Evolutionary conservation across 1,140 invertebrate species (phyloP), one percentile per base, ranked within the genome.

Genomic region (Megalonaias nervosa): DNA sequence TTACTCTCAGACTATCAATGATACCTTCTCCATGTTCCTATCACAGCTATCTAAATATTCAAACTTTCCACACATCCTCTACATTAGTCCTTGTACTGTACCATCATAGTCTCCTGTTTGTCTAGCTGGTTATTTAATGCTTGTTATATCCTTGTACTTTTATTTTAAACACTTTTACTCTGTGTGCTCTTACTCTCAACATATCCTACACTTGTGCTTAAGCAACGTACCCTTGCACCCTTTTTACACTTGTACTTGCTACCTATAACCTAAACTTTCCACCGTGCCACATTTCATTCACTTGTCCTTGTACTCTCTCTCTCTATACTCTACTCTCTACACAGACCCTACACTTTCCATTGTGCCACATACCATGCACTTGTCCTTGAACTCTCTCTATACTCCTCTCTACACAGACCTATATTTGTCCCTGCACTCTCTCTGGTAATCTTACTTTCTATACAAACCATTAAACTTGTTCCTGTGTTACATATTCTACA

Each of bases 391-490:
- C 26, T 31, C 26, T 31, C 26, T 31, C 26, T 31, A 31, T 31
- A 31, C 2, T 31, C 26, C 2, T 31, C 26, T 31, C 26, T 31
- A 21, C 19, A 15, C 14, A 26, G 1, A 19, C 21, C 21, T 61
- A 19, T 61, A 12, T 13, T 16, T 19, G 14, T 31, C 26, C 48
- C 15, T 17, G 58, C 68, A 38, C 81, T 31, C 85, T 80, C 80
- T 91, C 90, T 70, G 96, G 26, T 31, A 31, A 31, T 93, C 92
- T 95, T 95, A 89, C 97, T 98, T 83, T 97, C 96, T 87, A 94
- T 48, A 48, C 9, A 48, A 9, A 48, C 74, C 64, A 31, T 38
- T 65, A 70, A 61, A 68, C 56, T 64, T 68, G 26, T 82, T 23
- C 13, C 68, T n/a, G 58, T 3, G 17, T 61, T 61, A 19, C 21